Conservation (phyloP, 2,797 vertebrate genomes). For the Psittacula derbiana region DNA sequence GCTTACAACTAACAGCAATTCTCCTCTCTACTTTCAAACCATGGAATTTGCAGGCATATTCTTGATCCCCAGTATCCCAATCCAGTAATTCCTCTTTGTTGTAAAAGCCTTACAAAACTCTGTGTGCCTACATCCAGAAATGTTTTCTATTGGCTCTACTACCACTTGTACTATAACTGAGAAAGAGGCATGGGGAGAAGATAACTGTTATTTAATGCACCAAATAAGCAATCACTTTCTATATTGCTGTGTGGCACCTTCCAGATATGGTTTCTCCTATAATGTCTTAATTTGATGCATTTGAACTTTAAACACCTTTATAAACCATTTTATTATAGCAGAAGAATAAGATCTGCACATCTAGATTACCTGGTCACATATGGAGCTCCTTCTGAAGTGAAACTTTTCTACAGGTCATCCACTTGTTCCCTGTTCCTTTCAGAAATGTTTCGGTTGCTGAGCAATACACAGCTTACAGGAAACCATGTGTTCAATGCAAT, state of each 20-base stretch:
- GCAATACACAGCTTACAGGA: background rate
- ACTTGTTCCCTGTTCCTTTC: background rate
- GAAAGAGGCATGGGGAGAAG: no score
- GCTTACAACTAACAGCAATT: background rate
- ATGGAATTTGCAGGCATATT: background rate
- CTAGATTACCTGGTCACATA: background rate
- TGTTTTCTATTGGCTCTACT: background rate
- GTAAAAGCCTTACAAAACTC: background rate
- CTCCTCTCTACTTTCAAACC: background rate
- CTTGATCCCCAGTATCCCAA: background rate
- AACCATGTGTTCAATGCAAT: accelerated
- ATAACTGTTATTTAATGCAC: background rate
- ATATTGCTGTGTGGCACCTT: background rate
- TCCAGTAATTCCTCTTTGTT: background rate
- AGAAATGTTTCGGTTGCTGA: background rate
- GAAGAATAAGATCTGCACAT: background rate
- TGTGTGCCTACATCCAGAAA: background rate
- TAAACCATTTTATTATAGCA: background rate
- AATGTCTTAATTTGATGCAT: background rate
- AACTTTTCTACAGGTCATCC: background rate
- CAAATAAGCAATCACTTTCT: background rate
- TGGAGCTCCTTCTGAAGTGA: background rate
- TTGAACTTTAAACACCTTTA: background rate
- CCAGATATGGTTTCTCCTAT: background rate
- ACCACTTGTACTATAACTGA: background rate